These are phyloP conservation scores for Cotesia chilonis DNA, from an alignment of 1,140 invertebrate genomes.

Conservation along the genomic window DNA sequence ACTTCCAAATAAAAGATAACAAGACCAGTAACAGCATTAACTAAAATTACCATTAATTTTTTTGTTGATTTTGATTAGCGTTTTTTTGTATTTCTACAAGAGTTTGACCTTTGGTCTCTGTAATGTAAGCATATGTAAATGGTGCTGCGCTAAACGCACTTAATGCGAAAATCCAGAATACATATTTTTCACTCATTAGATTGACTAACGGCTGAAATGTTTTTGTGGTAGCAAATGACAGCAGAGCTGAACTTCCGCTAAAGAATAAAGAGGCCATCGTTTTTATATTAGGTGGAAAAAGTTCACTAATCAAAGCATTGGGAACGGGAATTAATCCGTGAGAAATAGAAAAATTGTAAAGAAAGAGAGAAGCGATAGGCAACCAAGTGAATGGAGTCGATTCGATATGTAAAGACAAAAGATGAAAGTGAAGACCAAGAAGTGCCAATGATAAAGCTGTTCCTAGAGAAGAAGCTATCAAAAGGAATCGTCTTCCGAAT, in stretches of 20 bases:
- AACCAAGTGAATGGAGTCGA: slow-evolving; percentile 57
- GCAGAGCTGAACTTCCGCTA: slow-evolving; percentile 61
- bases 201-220: slow-evolving; percentile 65
- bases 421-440: slow-evolving; percentile 63
- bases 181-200: slow-evolving; percentile 51
- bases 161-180: slow-evolving; percentile 68
- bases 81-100: slow-evolving; percentile 68
- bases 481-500: slow-evolving; percentile 52
- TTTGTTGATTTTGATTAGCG: slow-evolving; percentile 15
- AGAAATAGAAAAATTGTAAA: slow-evolving; percentile 51
- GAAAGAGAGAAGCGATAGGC: slow-evolving; percentile 52
- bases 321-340: slow-evolving; percentile 58
- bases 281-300: slow-evolving; percentile 60
- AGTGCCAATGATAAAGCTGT: slow-evolving; percentile 51
- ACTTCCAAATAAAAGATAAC: too few relatives aligned
- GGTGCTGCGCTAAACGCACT: slow-evolving; percentile 64
- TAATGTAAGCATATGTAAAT: slow-evolving; percentile 67
- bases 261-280: slow-evolving; percentile 64
- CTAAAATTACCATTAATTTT: too few relatives aligned
- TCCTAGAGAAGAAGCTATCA: slow-evolving; percentile 53
- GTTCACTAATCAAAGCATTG: slow-evolving; percentile 57
- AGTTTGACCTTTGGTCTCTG: slow-evolving; percentile 72
- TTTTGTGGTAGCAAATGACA: slow-evolving; percentile 70
- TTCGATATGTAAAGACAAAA: slow-evolving; percentile 48
- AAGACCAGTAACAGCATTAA: too few relatives aligned